These are phyloP conservation scores for Mesaphorura yosii DNA, from an alignment of 1,140 invertebrate genomes.

Conservation along the genomic window DNA sequence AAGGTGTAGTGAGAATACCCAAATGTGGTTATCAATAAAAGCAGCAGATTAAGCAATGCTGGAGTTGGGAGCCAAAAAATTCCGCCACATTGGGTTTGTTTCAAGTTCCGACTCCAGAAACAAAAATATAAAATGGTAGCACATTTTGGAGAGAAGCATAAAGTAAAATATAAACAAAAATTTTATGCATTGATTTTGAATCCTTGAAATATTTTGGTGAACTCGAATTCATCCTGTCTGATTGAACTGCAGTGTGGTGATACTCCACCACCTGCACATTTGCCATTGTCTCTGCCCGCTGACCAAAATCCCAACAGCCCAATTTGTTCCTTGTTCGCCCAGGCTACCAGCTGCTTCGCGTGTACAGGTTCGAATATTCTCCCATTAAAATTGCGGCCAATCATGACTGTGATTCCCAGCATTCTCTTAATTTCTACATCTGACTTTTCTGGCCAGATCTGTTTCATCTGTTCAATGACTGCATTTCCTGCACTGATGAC, in stretches of 20 bases:
- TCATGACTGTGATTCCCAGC: conserved; percentile 32
- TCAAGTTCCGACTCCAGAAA: too few species aligned
- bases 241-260: conserved; percentile 22
- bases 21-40: too few species aligned
- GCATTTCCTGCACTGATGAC: conserved; percentile 27
- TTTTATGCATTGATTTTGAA: too few species aligned
- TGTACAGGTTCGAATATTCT: conserved; percentile 26
- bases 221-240: conserved; percentile 18
- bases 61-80: too few species aligned
- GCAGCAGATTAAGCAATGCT: too few species aligned
- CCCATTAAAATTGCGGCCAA: conserved; percentile 32
- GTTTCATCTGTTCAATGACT: conserved; percentile 28
- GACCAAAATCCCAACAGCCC: conserved; percentile 32
- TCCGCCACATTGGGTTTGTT: too few species aligned
- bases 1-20: too few species aligned
- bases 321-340: conserved; percentile 30
- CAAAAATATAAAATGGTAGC: too few species aligned
- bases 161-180: too few species aligned
- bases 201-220: conserved; percentile 26
- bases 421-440: conserved; percentile 25
- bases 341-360: conserved; percentile 27
- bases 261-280: conserved; percentile 14
- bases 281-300: conserved; percentile 30
- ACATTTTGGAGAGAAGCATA: too few species aligned
- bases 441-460: conserved; percentile 31